A percentile compares a stretch with the other conserved stretches of the same genome.
Evolutionary conservation across 2,888 invertebrate genomes (phyloP).

Genomic region (Euspilapteryx auroguttella): DNA sequence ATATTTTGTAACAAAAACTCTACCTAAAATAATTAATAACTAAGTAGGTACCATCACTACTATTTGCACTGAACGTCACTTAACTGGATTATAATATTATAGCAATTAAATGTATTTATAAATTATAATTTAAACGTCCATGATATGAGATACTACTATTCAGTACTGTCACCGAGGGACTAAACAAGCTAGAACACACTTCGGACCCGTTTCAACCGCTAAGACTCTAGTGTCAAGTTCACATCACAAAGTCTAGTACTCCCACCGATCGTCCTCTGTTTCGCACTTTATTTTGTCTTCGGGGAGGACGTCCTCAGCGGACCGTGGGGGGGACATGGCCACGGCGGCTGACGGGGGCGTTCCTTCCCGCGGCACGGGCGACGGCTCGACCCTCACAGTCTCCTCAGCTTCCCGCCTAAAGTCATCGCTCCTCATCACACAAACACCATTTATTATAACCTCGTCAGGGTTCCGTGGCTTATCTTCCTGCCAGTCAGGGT

Average conservation of each 20-base stretch:
- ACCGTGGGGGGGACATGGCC: constrained; percentile 6
- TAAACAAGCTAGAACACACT: constrained; percentile 10
- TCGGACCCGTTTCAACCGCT: constrained; percentile 19
- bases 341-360: constrained; percentile 15
- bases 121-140: constrained; percentile 12
- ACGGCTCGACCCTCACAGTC: constrained; percentile 76
- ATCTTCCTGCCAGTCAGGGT: constrained; percentile 88
- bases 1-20: too few species aligned
- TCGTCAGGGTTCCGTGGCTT: constrained; percentile 66
- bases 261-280: constrained; percentile 66
- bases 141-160: constrained; percentile 11
- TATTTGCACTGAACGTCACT: constrained; percentile 25
- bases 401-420: constrained; percentile 67
- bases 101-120: too few species aligned
- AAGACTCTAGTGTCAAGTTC: constrained; percentile 13
- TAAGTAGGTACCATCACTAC: too few species aligned
- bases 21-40: too few species aligned
- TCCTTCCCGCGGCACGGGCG: constrained; percentile 64
- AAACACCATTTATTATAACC: constrained; percentile 91
- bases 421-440: constrained; percentile 86
- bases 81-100: too few species aligned
- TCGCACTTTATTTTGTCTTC: constrained; percentile 63
- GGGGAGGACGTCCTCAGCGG: constrained; percentile 29
- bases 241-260: constrained; percentile 33
- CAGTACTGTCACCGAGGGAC: constrained; percentile 14